Evolutionary conservation across 2,113 vertebrate species (phyloP), one percentile per base, ranked within the genome.

Genomic region (Xyliphius kryptos): DNA sequence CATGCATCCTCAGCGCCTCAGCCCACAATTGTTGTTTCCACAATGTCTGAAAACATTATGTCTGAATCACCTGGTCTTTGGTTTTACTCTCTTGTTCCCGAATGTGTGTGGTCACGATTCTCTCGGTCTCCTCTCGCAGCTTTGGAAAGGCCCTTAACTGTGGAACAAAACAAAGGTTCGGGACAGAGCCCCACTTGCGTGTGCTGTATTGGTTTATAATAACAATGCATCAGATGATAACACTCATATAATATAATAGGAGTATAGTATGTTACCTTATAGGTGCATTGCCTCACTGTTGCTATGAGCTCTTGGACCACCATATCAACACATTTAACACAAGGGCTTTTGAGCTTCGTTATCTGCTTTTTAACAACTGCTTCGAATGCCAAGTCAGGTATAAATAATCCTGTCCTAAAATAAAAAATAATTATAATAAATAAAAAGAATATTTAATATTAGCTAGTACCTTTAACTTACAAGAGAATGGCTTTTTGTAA

Each of bases 281-380:
- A 77, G 70, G 92, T 90, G 75, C 95, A 95, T 79, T 95, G 91
- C 59, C 86, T 79, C 69, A 95, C 88, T 38, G 92, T 95, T 75
- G 77, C 85, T 71, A 92, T 86, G 26, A 98, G 81, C 77, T 97
- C 92, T 81, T 93, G 88, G 66, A 91, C 89, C 68, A 96, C 93
- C 84, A 95, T 79, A 74, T 97, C 95, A 51, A 97, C 89, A 50
- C 90, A 93, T 44, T 91, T 91, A 56, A 94, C 75, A 74, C 94
- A 97, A 0, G 95, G 95, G 41, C 80, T 89, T 76, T 93, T 92
- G 70, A 98, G 83, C 77, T 85, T 88, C 57, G 90, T 87, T 68
- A 98, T 90, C 77, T 92, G 89, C 77, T 92, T 95, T 80, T 94
- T 98, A 54, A 98, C 94, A 6, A 98, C 95, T 71, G 92, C 89